Evolutionary conservation across 2,888 invertebrate genomes (phyloP), one percentile per base, ranked within the genome.

Genomic region (Thecocarcelia acutangulata): DNA sequence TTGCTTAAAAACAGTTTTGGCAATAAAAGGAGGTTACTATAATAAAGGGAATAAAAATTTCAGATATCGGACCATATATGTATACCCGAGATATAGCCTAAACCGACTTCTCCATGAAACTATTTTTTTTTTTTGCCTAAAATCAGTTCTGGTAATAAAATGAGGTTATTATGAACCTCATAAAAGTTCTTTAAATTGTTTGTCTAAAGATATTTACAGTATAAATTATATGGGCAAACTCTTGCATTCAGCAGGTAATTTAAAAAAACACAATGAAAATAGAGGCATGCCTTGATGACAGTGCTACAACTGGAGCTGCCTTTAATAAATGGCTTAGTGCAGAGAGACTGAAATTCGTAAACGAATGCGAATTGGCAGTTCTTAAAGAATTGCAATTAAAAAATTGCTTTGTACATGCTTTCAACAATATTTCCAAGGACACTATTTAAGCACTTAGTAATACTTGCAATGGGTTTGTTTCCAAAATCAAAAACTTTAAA

Each of bases 291-390:
- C 46, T 69, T 69, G 58, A 56, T 69, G 69, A 69, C 56, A 69
- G 69, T 58, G 69, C 56, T 69, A 56, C 69, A 69, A 69, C 69
- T 24, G 54, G 54, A 21, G 21, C 68, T 56, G 68, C 56, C 46
- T 69, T 69, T 69, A 69, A 69, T 69, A 69, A 69, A 69, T 54
- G 54, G 54, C 68, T 68, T 68, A 56, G 68, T 68, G 68, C 68
- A 44, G 44, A 68, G 54, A 54, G 52, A 54, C 66, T 66, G 21
- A 66, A 52, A 69, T 44, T 56, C 37, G 64, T 44, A 69, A 69
- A 69, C 21, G 69, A n/a, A n/a, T n/a, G n/a, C n/a, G n/a, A n/a
- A n/a, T n/a, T n/a, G n/a, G n/a, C n/a, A n/a, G n/a, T n/a, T n/a
- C n/a, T n/a, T n/a, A n/a, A n/a, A n/a, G n/a, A n/a, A n/a, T n/a